Percentiles rank a stretch among this genome's conserved stretches.
phyloP scores from a whole-genome alignment of 2,797 vertebrate genomes.

The Coluber constrictor region DNA sequence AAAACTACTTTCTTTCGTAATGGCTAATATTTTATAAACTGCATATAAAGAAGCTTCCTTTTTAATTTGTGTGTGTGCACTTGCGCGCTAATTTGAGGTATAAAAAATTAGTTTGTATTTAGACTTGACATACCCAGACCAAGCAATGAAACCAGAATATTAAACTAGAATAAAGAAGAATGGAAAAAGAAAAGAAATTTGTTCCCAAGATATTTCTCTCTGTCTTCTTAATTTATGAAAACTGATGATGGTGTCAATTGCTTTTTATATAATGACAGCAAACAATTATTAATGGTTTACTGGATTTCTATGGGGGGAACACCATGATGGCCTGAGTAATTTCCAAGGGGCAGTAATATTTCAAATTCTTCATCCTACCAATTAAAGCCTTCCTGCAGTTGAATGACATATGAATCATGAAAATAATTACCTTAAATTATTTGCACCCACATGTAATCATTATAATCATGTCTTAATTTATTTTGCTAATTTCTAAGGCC shows the following conservation, averaged over 20 bases:
- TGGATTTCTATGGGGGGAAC: neutral
- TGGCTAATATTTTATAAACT: neutral
- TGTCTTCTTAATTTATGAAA: neutral
- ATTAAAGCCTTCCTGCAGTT: neutral
- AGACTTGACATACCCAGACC: neutral
- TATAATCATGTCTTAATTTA: neutral
- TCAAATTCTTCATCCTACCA: neutral
- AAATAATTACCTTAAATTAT: neutral
- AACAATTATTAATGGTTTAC: neutral
- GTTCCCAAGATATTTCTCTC: neutral
- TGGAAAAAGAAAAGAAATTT: neutral
- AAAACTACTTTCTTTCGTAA: neutral
- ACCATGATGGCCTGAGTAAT: neutral
- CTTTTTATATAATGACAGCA: neutral
- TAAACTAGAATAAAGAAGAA: neutral
- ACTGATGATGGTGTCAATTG: neutral
- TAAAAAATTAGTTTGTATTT: neutral
- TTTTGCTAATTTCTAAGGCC: neutral
- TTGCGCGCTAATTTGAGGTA: neutral
- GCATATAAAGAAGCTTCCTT: neutral
- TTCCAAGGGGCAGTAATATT: neutral
- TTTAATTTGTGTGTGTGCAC: neutral
- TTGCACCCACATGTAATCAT: neutral
- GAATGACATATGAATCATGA: neutral
- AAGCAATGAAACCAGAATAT: neutral